Percentiles rank a stretch among this genome's conserved stretches.
Evolutionary conservation across 2,888 invertebrate species (phyloP).

Genomic region (Chaitophorus viminalis): DNA sequence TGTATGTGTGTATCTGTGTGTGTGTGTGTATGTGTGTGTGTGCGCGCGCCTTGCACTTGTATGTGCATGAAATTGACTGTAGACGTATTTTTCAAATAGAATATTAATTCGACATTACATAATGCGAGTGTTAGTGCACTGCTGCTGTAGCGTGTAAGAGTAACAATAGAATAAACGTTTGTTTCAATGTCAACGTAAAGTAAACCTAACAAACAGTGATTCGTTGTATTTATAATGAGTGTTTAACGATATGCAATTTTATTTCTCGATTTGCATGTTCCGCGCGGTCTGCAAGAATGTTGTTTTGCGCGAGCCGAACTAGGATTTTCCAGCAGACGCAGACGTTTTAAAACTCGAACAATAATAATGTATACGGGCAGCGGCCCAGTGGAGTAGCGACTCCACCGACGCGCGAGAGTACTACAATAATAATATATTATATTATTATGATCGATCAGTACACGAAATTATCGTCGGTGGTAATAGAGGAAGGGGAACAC

Average conservation of each 20-base stretch:
- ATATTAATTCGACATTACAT: slow-evolving; percentile 22
- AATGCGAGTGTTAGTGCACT: neutral
- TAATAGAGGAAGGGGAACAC: neutral
- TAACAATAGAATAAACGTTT: slow-evolving; percentile 41
- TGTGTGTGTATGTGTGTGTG: neutral
- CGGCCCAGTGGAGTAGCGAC: neutral
- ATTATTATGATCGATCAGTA: slow-evolving; percentile 12
- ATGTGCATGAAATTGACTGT: neutral
- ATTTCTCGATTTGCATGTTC: slow-evolving; percentile 20
- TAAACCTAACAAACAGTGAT: slow-evolving; percentile 14
- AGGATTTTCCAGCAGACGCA: neutral
- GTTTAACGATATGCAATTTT: slow-evolving; percentile 38
- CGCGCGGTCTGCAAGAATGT: neutral
- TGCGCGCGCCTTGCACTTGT: too few species aligned
- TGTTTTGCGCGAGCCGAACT: neutral
- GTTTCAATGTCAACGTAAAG: slow-evolving; percentile 27
- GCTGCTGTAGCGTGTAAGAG: neutral
- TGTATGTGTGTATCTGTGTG: too few species aligned
- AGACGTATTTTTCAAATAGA: slow-evolving; percentile 11
- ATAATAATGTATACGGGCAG: too few species aligned
- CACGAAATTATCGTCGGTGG: neutral
- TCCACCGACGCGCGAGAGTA: neutral
- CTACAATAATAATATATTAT: too few species aligned
- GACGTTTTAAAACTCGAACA: neutral
- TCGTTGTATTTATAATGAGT: slow-evolving; percentile 27